A percentile compares a stretch with the other conserved stretches of the same genome.
Conservation (phyloP, 2,113 vertebrate genomes). For the Callipepla californica region DNA sequence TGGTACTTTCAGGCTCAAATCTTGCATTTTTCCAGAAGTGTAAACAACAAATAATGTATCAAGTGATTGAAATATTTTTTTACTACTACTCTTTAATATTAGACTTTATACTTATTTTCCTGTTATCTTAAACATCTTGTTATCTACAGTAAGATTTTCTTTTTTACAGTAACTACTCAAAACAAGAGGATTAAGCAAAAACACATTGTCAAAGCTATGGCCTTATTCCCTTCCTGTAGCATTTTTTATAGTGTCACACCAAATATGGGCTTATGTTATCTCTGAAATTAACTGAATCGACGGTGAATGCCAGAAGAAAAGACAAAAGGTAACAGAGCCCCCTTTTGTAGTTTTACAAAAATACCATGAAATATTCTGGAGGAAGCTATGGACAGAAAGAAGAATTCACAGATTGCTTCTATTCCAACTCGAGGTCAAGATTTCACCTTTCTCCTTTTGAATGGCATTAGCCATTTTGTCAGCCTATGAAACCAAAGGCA, state of each 20-base stretch:
- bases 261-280: neutral
- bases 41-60: neutral
- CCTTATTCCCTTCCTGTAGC: neutral
- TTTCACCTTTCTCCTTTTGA: constrained; percentile 16
- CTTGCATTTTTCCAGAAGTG: neutral
- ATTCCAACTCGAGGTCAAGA: neutral
- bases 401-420: neutral
- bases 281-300: neutral
- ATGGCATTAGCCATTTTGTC: neutral
- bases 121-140: neutral
- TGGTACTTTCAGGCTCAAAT: neutral
- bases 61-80: neutral
- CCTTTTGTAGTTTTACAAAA: neutral
- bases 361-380: neutral
- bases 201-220: neutral
- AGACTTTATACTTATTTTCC: neutral
- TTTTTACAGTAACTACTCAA: neutral
- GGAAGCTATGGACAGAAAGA: neutral
- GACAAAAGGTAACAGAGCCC: neutral
- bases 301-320: neutral
- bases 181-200: neutral
- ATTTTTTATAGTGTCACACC: neutral
- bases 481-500: neutral
- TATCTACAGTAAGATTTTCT: neutral
- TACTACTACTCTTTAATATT: neutral